phyloP scores from a whole-genome alignment of 2,797 vertebrate genomes.

The Etheostoma nigrum region DNA sequence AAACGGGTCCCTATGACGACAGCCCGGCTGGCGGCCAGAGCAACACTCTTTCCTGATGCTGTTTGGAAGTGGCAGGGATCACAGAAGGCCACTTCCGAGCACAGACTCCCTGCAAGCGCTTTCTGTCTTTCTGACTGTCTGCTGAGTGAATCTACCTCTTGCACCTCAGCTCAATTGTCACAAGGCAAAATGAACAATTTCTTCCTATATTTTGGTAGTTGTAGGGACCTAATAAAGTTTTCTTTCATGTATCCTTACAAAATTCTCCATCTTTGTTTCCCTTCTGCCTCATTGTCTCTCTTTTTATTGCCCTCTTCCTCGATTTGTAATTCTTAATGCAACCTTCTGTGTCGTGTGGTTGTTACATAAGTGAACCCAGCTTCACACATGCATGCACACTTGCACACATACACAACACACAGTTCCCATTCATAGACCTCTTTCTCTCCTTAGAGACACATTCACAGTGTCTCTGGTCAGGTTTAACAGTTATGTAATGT shows the following conservation, averaged over 20 bases:
- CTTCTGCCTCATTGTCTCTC: constrained; percentile 34
- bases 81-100: constrained; percentile 79
- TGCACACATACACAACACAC: not conserved
- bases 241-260: constrained; percentile 16
- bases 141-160: constrained; percentile 18
- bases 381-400: constrained; percentile 34
- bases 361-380: constrained; percentile 66
- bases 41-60: constrained; percentile 74
- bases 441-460: constrained; percentile 14
- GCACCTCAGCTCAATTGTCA: constrained; percentile 35
- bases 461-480: constrained; percentile 16
- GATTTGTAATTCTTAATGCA: constrained; percentile 60
- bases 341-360: constrained; percentile 61
- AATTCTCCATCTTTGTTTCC: constrained; percentile 30
- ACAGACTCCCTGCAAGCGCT: constrained; percentile 52
- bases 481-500: constrained; percentile 17
- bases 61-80: constrained; percentile 77
- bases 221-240: constrained; percentile 7
- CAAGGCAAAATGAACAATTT: constrained; percentile 3
- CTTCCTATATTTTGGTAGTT: constrained; percentile 6
- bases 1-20: constrained; percentile 79
- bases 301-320: constrained; percentile 44
- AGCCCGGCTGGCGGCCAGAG: constrained; percentile 75
- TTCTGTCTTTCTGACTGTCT: constrained; percentile 24
- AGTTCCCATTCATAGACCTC: constrained; percentile 33